Evolutionary conservation across 2,797 vertebrate species (phyloP).

Genomic region (Sandelia bainsii): DNA sequence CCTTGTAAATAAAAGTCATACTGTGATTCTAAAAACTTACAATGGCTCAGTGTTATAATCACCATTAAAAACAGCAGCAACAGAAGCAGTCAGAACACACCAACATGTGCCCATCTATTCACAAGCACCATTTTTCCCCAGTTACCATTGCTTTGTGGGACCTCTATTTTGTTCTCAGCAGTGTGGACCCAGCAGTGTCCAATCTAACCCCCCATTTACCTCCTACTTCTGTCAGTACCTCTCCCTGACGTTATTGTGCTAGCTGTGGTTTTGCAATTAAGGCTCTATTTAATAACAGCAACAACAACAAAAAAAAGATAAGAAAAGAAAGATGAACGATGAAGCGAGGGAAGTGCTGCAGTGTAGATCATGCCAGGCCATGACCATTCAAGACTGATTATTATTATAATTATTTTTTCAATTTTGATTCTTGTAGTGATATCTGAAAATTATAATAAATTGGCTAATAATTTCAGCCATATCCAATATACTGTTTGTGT

Average conservation of each 20-base stretch:
- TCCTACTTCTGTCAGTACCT: conserved; percentile 39
- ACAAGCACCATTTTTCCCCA: background rate
- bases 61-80: conserved; percentile 2
- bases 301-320: conserved; percentile 10
- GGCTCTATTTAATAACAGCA: conserved; percentile 20
- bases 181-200: conserved; percentile 48
- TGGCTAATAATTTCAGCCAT: background rate
- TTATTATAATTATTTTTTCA: background rate
- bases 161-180: conserved; percentile 54
- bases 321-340: background rate
- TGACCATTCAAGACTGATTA: background rate
- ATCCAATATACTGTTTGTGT: background rate
- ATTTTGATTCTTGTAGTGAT: background rate
- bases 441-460: background rate
- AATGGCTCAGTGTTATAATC: background rate
- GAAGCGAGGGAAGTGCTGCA: background rate
- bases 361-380: background rate
- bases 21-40: background rate
- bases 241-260: conserved; percentile 27
- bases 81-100: background rate
- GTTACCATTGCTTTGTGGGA: conserved; percentile 16
- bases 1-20: background rate
- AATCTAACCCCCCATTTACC: conserved; percentile 63
- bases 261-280: conserved; percentile 29
- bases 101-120: background rate